Conservation (phyloP, 2,888 invertebrate species). For the Parascotia fuliginaria region DNA sequence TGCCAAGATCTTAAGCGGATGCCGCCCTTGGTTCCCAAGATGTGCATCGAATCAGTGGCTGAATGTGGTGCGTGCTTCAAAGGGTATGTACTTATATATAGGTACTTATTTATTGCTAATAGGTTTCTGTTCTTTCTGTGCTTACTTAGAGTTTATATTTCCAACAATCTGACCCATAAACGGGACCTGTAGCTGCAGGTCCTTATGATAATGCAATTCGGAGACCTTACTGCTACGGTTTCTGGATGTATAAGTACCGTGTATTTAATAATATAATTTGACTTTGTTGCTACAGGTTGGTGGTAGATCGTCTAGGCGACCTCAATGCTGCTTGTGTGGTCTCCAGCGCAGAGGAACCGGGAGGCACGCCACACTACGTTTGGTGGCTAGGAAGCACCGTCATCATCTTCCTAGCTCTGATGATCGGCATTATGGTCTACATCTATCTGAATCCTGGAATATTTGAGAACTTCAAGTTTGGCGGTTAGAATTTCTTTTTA, state of each 20-base stretch:
- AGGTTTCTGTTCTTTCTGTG: too few relatives aligned
- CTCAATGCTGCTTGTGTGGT: conserved; percentile 54
- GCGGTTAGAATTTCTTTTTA: conserved; percentile 47
- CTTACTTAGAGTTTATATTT: too few relatives aligned
- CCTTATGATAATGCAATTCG: too few relatives aligned
- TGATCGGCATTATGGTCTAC: conserved; percentile 48
- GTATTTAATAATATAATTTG: too few relatives aligned
- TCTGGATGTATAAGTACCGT: too few relatives aligned
- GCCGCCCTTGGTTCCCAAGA: conserved; percentile 31
- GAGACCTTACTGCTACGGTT: too few relatives aligned
- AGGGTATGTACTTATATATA: conserved; percentile 46
- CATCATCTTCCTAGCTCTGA: conserved; percentile 41
- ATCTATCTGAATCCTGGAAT: conserved; percentile 53
- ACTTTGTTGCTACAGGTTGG: conserved; percentile 44
- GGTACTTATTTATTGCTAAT: not conserved
- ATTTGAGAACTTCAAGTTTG: conserved; percentile 58
- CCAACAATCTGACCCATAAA: too few relatives aligned
- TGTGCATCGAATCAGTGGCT: conserved; percentile 60
- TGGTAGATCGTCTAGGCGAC: conserved; percentile 48
- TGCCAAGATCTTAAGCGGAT: conserved; percentile 62
- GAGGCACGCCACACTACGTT: conserved; percentile 45
- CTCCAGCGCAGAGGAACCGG: conserved; percentile 29
- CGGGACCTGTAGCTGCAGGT: too few relatives aligned
- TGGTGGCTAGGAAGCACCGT: conserved; percentile 54
- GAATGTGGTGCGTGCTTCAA: conserved; percentile 65